Base-by-base conservation (phyloP, 2,888 invertebrate genomes). In the Thereva unica region DNA sequence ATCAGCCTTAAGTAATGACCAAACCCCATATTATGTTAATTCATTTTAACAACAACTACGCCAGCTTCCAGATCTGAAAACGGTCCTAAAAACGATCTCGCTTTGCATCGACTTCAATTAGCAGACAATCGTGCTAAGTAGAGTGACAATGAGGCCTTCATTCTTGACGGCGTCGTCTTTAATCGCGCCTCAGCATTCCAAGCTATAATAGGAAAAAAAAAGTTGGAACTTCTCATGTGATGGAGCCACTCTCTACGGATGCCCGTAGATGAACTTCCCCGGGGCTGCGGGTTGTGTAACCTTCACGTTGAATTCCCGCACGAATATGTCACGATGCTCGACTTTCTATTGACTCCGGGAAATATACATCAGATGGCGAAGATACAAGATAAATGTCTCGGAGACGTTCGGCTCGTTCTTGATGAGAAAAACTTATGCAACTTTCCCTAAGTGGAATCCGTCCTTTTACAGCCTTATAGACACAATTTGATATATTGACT, bases 291-390 rank as follows among this genome's bases (percentile, higher is more conserved):
- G 53, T 34, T 35, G 53, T 8, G 10, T 44, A 35, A 42, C 42
- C 56, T 56, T 56, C 56, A 35, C 56, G 44, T 56, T 44, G 44
- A 56, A 44, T 56, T 56, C 9, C 44, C 42, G 42, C 56, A 44
- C 44, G 56, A 56, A 45, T 56, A 42, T 44, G 23, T 23, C 23
- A 23, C 23, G 23, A 23, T 9, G 44, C 44, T 42, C 44, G 42
- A 35, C 56, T 56, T 34, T 44, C 40, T 42, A 44, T 41, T 44
- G 56, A 9, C 44, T 56, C 34, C 44, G 7, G 35, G 42, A 23
- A 23, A 42, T 4, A 56, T 56, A 23, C 23, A 56, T 56, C 42
- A 44, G 44, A 56, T 23, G 23, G 23, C 23, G 2, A 23, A 23
- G 23, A 23, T 23, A 23, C 23, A 23, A 23, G 23, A 23, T 23